These are phyloP conservation scores for Chirona hameri DNA, from an alignment of 2,888 invertebrate genomes.

Conservation along the genomic window DNA sequence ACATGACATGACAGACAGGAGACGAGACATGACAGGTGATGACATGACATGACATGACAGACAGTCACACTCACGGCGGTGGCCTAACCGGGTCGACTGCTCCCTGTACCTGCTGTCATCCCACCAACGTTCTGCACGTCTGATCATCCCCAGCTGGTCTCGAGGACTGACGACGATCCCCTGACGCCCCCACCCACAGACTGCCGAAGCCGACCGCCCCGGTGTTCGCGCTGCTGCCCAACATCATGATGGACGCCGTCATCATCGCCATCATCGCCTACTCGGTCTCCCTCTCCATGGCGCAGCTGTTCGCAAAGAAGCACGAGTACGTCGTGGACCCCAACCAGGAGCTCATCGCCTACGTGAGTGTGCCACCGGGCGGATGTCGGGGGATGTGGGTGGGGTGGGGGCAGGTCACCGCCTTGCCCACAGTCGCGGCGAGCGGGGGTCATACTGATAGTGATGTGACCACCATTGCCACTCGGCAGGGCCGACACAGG, in stretches of 20 bases:
- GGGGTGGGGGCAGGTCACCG: background rate
- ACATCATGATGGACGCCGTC: conserved; percentile 59
- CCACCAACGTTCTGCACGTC: background rate
- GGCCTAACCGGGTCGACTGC: no score
- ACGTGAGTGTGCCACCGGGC: conserved; percentile 38
- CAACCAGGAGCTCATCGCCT: conserved; percentile 68
- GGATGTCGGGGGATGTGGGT: background rate
- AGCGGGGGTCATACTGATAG: no score
- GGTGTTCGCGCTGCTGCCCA: conserved; percentile 54
- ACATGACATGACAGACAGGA: no score
- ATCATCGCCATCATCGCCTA: conserved; percentile 68
- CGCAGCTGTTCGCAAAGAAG: conserved; percentile 67
- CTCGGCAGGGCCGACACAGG: no score
- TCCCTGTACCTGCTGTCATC: no score
- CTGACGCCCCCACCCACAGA: conserved; percentile 49
- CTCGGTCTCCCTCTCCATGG: conserved; percentile 70
- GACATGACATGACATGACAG: no score
- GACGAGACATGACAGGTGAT: no score
- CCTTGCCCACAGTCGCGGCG: background rate
- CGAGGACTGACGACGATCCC: no score
- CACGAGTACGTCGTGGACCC: conserved; percentile 64
- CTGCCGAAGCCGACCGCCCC: conserved; percentile 59
- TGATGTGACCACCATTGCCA: no score
- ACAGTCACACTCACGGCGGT: no score
- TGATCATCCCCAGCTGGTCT: no score